Base-by-base conservation (phyloP, 30 jellyfish, hydroid and myxozoan genomes). In the Rhopilema esculentum region DNA sequence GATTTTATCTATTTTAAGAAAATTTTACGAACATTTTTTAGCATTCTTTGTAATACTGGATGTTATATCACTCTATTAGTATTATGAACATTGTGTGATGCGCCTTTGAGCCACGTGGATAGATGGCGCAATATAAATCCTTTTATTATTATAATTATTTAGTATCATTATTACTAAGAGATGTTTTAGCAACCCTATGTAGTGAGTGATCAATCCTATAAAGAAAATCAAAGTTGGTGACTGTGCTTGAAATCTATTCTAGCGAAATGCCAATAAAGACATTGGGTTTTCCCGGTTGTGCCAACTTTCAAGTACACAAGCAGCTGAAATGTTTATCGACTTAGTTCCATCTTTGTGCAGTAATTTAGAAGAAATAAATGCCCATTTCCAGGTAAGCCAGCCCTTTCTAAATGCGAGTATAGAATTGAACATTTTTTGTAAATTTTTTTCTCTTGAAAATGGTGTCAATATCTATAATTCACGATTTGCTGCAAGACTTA, bases 251-350 rank as follows among this genome's bases (percentile, higher is more conserved):
- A 2, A 40, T 12, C 57, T 40, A 40, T 40, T 69, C 4, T 61
- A 92, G 98, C 89, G 77, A 77, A 85, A 93, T 25, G 82, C 87
- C 52, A 69, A 74, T 50, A 92, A 83, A 51, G 78, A 76, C 69
- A 72, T 83, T 32, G 98, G 98, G 9, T 92, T 92, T 77, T 87
- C 98, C 0, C 69, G 77, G 51, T 31, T 87, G 49, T 77, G 74
- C 23, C 74, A 82, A 23, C 26, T 84, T 17, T 88, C 95, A 28
- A 29, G 77, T 52, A 63, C 65, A 20, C 33, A 87, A 75, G 72
- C 76, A 20, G 89, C 92, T 20, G 86, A 81, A 51, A 26, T 92
- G 48, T 49, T 86, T 67, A n/a, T 81, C 32, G 75, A 83, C 77
- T 49, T 92, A 2, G 32, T 86, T 18, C 98, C 98, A 52, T 81